Base-by-base conservation (phyloP, 2,888 invertebrate genomes). In the Erebia palarica region DNA sequence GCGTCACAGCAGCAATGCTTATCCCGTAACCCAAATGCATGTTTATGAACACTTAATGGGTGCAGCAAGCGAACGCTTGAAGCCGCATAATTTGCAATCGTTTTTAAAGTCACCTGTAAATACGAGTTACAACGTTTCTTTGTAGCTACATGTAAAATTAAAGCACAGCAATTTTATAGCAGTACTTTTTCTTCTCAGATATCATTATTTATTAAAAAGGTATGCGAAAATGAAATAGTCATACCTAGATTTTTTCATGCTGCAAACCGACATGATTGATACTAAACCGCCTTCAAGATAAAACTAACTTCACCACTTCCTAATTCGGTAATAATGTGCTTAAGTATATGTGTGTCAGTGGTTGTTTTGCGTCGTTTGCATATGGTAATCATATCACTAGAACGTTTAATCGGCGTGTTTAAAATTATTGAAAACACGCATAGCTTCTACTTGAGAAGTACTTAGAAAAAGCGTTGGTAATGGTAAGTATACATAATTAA, bases 1-100 rank as follows among this genome's bases (percentile, higher is more conserved):
- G 72, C 59, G n/a, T 18, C 59, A 65, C 53, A 44, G 64, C 60
- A 61, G 65, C 61, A 66, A 68, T 61, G 58, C 68, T 70, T 72
- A 72, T 74, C 70, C 72, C 68, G 65, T 74, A 74, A 74, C 74
- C 74, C 61, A 70, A 70, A 74, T 74, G 70, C 74, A 74, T 74
- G 68, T 74, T 74, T 74, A 74, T 72, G 73, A 68, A 68, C 65
- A 55, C 72, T 70, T 74, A 68, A 72, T 70, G 69, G 68, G 61
- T 51, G 68, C 65, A 58, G 65, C 74, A 68, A 70, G 68, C 68
- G 68, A 60, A 72, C 72, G 57, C 70, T 70, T 72, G 70, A 69
- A 66, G 66, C 53, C 42, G 66, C 72, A 72, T 70, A 72, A 70
- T 66, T 72, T 70, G 65, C 57, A 72, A 49, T 65, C 63, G 47